Evolutionary conservation across 1,140 invertebrate species (phyloP), one percentile per base, ranked within the genome.

Genomic region (Drosophila ficusphila): DNA sequence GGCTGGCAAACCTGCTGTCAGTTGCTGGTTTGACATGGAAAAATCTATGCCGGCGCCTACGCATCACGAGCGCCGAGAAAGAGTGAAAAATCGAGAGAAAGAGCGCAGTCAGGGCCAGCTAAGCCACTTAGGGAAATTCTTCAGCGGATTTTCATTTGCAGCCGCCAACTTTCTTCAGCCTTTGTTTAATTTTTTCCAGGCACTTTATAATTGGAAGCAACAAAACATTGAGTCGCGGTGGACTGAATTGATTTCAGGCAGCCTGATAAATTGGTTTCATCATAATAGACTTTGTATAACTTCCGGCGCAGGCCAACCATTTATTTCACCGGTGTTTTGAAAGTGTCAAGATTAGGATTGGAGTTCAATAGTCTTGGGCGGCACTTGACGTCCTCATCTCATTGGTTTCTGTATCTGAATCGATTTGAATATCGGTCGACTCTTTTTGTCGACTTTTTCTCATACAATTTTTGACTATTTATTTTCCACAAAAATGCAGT

Each of bases 41-140:
- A 71, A 76, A 79, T 65, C 79, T 73, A 79, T 75, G 76, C 46
- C 51, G 81, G 81, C 81, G 81, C 81, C 81, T 85, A 85, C 81
- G 81, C 81, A 85, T 76, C 76, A 46, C 67, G 54, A 76, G 54
- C 76, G 60, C 47, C 65, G n/a, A 33, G 42, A 49, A 42, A 38
- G 39, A 56, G 51, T 34, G 25, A 57, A 21, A 46, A 44, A 46
- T 11, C 21, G 23, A 36, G 29, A 16, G 56, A 27, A 23, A 47
- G 33, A 29, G n/a, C 9, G 12, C 47, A 27, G 41, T 5, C 14
- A 27, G 27, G 29, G 57, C 51, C 46, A 72, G 78, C 65, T 79
- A 74, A 85, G 82, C 79, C 70, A 77, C 82, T 85, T 85, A 85
- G 81, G 82, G 76, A 86, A 85, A 85, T 85, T 85, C 82, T 85